A percentile compares a stretch with the other conserved stretches of the same genome.
Conservation (phyloP, 2,888 invertebrate species). For the Linhomoeus sp. region DNA sequence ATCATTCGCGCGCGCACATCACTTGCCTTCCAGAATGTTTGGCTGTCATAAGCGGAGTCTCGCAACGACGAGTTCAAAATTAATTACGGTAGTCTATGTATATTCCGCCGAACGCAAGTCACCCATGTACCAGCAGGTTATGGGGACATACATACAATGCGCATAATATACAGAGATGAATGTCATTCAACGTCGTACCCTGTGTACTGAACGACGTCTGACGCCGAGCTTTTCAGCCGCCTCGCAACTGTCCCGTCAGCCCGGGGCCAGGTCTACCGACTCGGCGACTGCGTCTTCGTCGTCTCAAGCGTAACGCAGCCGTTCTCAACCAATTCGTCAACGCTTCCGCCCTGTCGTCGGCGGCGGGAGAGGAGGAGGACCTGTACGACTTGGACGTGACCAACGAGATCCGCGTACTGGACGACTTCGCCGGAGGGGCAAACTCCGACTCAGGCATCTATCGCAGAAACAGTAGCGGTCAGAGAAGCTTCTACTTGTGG, state of each 20-base stretch:
- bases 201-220: too few relatives aligned
- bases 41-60: too few relatives aligned
- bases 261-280: not conserved
- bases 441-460: too few relatives aligned
- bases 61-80: too few relatives aligned
- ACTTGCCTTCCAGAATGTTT: too few relatives aligned
- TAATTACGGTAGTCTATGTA: constrained; percentile 13
- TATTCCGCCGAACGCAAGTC: not conserved
- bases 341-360: not conserved
- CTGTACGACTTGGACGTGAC: not conserved
- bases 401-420: not conserved
- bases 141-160: not conserved
- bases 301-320: not conserved
- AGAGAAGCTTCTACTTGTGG: too few relatives aligned
- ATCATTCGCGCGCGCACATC: too few relatives aligned
- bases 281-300: not conserved
- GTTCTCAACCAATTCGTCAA: too few relatives aligned
- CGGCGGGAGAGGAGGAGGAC: not conserved
- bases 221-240: not conserved
- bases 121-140: not conserved
- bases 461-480: too few relatives aligned
- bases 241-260: not conserved
- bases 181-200: too few relatives aligned
- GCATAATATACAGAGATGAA: too few relatives aligned
- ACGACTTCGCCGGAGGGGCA: not conserved